Evolutionary conservation across 2,797 vertebrate species (phyloP), one percentile per base, ranked within the genome.

Genomic region (Acipenser transmontanus): DNA sequence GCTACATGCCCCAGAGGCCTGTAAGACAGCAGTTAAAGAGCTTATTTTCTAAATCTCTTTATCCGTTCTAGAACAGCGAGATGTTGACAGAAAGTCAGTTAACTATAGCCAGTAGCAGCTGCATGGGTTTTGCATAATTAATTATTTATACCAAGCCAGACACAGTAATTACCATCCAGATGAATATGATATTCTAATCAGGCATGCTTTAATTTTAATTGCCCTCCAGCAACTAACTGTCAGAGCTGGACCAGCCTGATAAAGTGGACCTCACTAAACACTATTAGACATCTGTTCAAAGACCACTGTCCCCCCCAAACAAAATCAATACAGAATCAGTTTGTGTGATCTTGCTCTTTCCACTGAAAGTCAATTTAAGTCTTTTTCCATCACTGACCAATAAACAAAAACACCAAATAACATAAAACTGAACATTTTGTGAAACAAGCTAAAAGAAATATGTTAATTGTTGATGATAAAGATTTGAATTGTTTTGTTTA

Each of bases 241-340:
- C 94, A 96, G 92, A 87, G 86, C 87, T 72, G 91, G 92, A 91
- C 91, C 78, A 81, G 88, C 86, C 88, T 94, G 95, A 95, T 92
- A 89, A 93, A 94, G 91, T 83, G 84, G 88, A 82, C 86, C 84
- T 88, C 91, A 92, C 93, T 91, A 93, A 93, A 90, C 93, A 86
- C 84, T 88, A 90, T 93, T 92, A 94, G 94, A 94, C 95, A 98
- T 97, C 94, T 98, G 96, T 89, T 96, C 91, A 78, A 81, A 87
- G 87, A 84, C 82, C 81, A 78, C 76, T 80, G 81, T 77, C 81
- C 85, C 78, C 77, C 80, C 78, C 63, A 34, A 34, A 34, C 1
- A 80, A 88, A 87, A 90, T 89, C 86, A 88, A 88, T 89, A 88
- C 81, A 78, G 70, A 75, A 78, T 74, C 71, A 67, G 64, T 69